Conservation (phyloP, 2,797 vertebrate genomes). For the Allobates femoralis region DNA sequence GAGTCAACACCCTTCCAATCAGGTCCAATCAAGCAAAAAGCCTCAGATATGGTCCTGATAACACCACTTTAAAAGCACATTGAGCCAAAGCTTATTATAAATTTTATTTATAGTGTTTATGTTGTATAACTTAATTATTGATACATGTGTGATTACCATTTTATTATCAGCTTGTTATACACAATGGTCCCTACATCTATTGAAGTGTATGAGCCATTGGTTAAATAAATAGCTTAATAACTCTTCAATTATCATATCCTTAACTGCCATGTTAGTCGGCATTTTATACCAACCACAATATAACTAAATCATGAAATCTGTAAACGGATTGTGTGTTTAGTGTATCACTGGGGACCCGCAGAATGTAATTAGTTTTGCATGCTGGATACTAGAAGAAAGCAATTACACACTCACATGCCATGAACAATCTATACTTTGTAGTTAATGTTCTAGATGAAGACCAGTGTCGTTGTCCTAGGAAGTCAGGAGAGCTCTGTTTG, state of each 20-base stretch:
- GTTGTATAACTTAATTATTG: no score
- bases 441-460: slow-evolving; percentile 47
- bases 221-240: background rate
- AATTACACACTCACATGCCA: slow-evolving; percentile 44
- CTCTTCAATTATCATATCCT: background rate
- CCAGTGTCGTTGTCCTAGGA: slow-evolving; percentile 29
- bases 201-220: no score
- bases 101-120: background rate
- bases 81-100: background rate
- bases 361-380: slow-evolving; percentile 43
- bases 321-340: slow-evolving; percentile 35
- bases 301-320: slow-evolving; percentile 29
- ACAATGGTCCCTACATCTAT: background rate
- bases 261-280: slow-evolving; percentile 2
- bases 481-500: slow-evolving; percentile 18
- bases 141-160: no score
- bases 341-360: slow-evolving; percentile 18
- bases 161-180: background rate
- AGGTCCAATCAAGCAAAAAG: no score
- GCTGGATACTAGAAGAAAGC: slow-evolving; percentile 26
- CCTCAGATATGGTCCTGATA: background rate
- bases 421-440: slow-evolving; percentile 42
- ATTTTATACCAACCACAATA: slow-evolving; percentile 5
- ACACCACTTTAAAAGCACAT: background rate
- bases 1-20: background rate